Base-by-base conservation (phyloP, 2,888 invertebrate species). In the Acrocyrtus sp. region DNA sequence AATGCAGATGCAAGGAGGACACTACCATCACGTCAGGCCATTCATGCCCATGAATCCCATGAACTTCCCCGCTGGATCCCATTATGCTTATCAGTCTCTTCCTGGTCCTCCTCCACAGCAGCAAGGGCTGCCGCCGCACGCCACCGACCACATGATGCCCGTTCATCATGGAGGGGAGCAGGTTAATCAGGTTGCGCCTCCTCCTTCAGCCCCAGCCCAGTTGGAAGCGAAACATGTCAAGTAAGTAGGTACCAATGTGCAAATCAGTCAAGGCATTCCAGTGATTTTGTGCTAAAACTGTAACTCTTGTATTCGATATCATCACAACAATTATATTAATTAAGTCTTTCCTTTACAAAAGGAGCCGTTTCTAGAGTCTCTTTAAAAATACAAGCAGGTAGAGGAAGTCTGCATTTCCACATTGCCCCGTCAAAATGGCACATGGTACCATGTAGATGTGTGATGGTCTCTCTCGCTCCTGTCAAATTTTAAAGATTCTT, bases 1-100 rank as follows among this genome's bases (percentile, higher is more conserved):
- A 0, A 51, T 72, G 39, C 75, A 67, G 17, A 62, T 72, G 48
- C 72, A 72, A 39, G 63, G 72, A 29, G 43, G 50, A 1, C 62
- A 62, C 21, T 24, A 39, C 8, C 72, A 72, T 27, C 34, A 61
- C 21, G 27, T 69, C 0, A 26, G 61, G 19, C 69, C 69, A 39
- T 51, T 58, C 10, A 54, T 69, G 61, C 47, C 69, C 1, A 22
- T 69, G 3, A n/a, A n/a, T n/a, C n/a, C n/a, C n/a, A n/a, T n/a
- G n/a, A n/a, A n/a, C n/a, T n/a, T n/a, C n/a, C n/a, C n/a, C n/a
- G n/a, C n/a, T n/a, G 69, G 69, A 48, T 21, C 56, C 2, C 41
- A 21, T 39, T 1, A 6, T 6, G 27, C 54, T n/a, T 19, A 45
- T 12, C 61, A 61, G 61, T 24, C 61, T 4, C 53, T 54, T 22